Percentiles rank a stretch among this genome's conserved stretches.
phyloP scores from a whole-genome alignment of 2,113 vertebrate genomes.

The Aspiorhynchus laticeps region DNA sequence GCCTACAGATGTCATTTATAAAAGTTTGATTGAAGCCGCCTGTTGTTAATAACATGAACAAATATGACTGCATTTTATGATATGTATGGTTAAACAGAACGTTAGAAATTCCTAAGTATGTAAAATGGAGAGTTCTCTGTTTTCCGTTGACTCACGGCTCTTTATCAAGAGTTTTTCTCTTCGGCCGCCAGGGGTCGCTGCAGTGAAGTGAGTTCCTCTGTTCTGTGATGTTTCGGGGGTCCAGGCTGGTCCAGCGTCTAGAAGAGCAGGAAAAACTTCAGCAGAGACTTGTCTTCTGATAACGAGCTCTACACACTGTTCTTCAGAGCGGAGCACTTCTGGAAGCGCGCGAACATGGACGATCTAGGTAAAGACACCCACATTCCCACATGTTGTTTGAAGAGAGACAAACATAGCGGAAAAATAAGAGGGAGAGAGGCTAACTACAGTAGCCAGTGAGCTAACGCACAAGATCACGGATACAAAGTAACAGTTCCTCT shows the following conservation, averaged over 20 bases:
- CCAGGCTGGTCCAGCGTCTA: constrained; percentile 37
- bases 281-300: constrained; percentile 43
- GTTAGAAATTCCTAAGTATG: too few relatives aligned
- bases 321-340: neutral
- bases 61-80: too few relatives aligned
- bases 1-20: too few relatives aligned
- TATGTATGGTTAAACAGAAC: too few relatives aligned
- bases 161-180: too few relatives aligned
- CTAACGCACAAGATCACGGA: neutral
- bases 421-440: constrained; percentile 55
- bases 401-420: constrained; percentile 42
- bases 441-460: constrained; percentile 31
- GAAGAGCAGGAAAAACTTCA: constrained; percentile 60
- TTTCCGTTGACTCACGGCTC: too few relatives aligned
- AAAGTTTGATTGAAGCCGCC: too few relatives aligned
- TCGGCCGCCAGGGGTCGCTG: constrained; percentile 61
- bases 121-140: too few relatives aligned
- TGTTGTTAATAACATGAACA: too few relatives aligned
- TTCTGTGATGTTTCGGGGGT: constrained; percentile 51
- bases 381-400: neutral
- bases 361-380: constrained; percentile 71
- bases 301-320: neutral
- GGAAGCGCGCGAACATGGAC: constrained; percentile 68
- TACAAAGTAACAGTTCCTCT: constrained; percentile 15
- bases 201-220: neutral